These are phyloP conservation scores for Harpalus rubripes DNA, from an alignment of 2,888 invertebrate species.

Conservation along the genomic window DNA sequence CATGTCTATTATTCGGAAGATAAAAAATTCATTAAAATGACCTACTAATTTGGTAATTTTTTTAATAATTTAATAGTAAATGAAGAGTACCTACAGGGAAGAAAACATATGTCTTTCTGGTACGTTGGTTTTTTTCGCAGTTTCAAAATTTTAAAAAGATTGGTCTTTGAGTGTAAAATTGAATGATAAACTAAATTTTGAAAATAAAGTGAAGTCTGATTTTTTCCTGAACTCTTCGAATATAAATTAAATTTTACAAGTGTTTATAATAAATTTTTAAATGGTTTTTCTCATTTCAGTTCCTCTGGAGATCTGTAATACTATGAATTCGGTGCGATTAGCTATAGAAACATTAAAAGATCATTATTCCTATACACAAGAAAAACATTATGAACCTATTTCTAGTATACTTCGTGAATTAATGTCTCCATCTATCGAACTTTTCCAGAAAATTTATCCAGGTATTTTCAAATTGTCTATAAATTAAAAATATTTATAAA, in stretches of 20 bases:
- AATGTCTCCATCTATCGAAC: not conserved
- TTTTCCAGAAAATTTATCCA: not conserved
- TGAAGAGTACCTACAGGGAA: too few relatives aligned
- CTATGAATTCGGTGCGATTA: slow-evolving; percentile 7
- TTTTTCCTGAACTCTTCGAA: not conserved
- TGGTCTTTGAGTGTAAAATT: too few relatives aligned
- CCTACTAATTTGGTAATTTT: too few relatives aligned
- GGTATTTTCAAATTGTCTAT: not conserved
- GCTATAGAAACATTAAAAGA: not conserved
- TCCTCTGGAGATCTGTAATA: not conserved
- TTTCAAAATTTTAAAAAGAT: too few relatives aligned
- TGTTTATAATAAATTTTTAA: not conserved
- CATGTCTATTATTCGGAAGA: too few relatives aligned
- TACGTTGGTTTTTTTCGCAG: too few relatives aligned
- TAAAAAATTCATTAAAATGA: too few relatives aligned
- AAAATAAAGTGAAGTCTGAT: too few relatives aligned
- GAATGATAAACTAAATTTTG: too few relatives aligned
- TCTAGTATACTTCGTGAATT: not conserved
- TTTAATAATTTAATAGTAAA: too few relatives aligned
- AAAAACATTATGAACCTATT: slow-evolving; percentile 4
- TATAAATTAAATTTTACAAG: not conserved
- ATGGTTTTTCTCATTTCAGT: not conserved
- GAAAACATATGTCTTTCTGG: too few relatives aligned
- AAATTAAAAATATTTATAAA: not conserved
- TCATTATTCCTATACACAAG: not conserved